Base-by-base conservation (phyloP, 2,888 invertebrate species). In the Mythimna albipuncta region DNA sequence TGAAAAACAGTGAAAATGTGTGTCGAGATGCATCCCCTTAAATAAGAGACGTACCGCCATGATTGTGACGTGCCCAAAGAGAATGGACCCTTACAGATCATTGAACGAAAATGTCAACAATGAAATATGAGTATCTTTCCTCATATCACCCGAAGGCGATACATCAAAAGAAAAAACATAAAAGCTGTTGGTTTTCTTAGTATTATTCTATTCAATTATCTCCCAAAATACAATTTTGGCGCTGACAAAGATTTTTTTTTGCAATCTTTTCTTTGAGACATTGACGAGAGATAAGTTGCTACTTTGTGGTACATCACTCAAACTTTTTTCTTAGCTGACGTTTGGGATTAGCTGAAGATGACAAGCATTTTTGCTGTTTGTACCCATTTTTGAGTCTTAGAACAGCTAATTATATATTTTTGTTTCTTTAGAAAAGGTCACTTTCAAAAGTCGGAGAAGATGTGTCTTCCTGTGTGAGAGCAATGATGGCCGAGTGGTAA, bases 81-180 rank as follows among this genome's bases (percentile, higher is more conserved):
- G 16, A 47, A 47, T 47, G 72, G 32, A 58, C 58, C 26, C 58
- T 38, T 19, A 58, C 35, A 50, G 65, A 52, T 59, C 75, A 74
- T 44, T 74, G 73, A 47, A 74, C 65, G n/a, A 35, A 65, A 59
- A 64, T 59, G 75, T 59, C 73, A 74, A 74, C 65, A 65, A 52
- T 74, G 73, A 74, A 52, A 65, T 26, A 74, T 65, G 58, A 38
- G 52, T 16, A 11, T 26, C 11, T 16, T 73, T n/a, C 59, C 38
- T 52, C 16, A 4, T n/a, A 6, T 5, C 16, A 16, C 16, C 32
- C 35, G 4, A 35, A 26, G 13, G 19, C 74, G 52, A 54, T 59
- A 59, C 52, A 74, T 74, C 52, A 74, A 65, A 65, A 13, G n/a
- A 47, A 73, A 63, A 71, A 41, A 21, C 11, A 50, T 38, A 59